These are phyloP conservation scores for Rhinatrema bivittatum DNA, from an alignment of 2,797 vertebrate species.

Conservation along the genomic window DNA sequence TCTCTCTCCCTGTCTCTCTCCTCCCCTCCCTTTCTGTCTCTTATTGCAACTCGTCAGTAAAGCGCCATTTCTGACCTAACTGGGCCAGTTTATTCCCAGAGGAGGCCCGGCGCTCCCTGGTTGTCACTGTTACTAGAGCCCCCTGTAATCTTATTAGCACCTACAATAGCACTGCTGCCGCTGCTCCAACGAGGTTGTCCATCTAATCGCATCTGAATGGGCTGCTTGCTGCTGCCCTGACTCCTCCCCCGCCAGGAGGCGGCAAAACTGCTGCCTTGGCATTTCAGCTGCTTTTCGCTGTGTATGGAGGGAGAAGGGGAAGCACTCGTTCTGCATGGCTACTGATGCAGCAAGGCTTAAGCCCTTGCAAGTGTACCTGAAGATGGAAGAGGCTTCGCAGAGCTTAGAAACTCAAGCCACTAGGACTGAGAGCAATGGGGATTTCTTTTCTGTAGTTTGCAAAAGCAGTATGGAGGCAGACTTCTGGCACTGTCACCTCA, in stretches of 20 bases:
- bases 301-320: background rate
- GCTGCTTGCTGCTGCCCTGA: no score
- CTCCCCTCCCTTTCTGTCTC: no score
- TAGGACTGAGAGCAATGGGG: fast-evolving
- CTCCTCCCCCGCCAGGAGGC: no score
- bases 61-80: constrained; percentile 71
- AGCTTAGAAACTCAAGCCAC: fast-evolving
- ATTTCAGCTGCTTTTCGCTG: background rate
- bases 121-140: constrained; percentile 13
- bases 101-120: no score
- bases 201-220: background rate
- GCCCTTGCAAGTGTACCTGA: no score
- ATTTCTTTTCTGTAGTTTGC: background rate
- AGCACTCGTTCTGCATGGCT: no score
- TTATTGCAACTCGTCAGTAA: constrained; percentile 68
- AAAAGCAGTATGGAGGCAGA: background rate
- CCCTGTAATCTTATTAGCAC: constrained; percentile 55
- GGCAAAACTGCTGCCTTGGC: background rate
- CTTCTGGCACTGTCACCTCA: fast-evolving
- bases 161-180: constrained; percentile 22
- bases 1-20: constrained; percentile 14
- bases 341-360: fast-evolving
- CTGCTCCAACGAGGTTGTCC: background rate
- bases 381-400: background rate
- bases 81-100: constrained; percentile 61